phyloP scores from a whole-genome alignment of 1,140 invertebrate genomes.

The Augochlora pura region DNA sequence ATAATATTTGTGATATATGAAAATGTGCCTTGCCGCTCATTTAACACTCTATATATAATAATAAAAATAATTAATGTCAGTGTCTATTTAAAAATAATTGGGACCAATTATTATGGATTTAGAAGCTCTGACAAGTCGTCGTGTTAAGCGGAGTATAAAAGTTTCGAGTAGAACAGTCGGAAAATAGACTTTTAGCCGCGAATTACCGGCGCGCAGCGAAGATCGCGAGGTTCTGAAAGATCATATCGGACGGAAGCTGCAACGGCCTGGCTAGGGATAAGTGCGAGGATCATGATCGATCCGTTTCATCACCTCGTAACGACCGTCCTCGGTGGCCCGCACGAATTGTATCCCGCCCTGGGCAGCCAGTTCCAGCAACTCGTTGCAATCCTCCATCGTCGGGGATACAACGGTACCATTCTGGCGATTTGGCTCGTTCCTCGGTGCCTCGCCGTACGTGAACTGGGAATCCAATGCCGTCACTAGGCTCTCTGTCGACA shows the following conservation, averaged over 20 bases:
- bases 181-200: too few species aligned
- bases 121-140: too few species aligned
- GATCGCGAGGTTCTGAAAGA: too few species aligned
- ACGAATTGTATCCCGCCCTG: constrained; percentile 80
- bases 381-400: constrained; percentile 72
- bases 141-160: too few species aligned
- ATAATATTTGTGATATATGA: too few species aligned
- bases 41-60: too few species aligned
- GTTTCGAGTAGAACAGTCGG: too few species aligned
- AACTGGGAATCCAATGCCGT: constrained; percentile 59
- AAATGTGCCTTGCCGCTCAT: too few species aligned
- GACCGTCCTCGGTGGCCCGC: constrained; percentile 78
- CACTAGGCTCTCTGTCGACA: constrained; percentile 49
- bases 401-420: constrained; percentile 40
- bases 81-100: too few species aligned
- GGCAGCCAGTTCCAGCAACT: constrained; percentile 76
- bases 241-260: neutral
- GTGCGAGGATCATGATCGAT: constrained; percentile 63
- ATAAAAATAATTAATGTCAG: too few species aligned
- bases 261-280: neutral
- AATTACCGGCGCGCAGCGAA: too few species aligned
- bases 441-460: constrained; percentile 30
- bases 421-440: constrained; percentile 46
- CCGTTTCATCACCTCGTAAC: constrained; percentile 77
- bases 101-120: too few species aligned